phyloP scores from a whole-genome alignment of 1,140 invertebrate species.

The Idris sp. region DNA sequence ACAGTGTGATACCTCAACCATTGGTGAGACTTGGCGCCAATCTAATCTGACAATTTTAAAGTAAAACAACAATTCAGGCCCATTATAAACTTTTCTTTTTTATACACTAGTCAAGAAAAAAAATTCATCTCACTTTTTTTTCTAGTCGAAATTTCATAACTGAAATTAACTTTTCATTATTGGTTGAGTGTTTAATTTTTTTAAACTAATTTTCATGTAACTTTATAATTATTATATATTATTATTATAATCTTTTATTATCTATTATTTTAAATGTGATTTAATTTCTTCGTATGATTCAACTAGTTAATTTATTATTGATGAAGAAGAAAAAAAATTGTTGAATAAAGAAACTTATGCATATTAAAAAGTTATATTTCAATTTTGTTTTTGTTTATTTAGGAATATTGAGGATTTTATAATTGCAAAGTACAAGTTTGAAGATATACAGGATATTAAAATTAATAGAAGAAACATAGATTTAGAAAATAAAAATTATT shows the following conservation, averaged over 20 bases:
- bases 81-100: no score
- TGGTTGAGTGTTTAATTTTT: no score
- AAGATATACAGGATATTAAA: conserved; percentile 16
- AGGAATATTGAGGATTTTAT: conserved; percentile 16
- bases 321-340: conserved; percentile 4
- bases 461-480: conserved; percentile 12
- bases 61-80: neutral
- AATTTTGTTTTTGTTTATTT: conserved; percentile 18
- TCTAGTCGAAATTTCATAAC: no score
- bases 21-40: conserved; percentile 70
- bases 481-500: conserved; percentile 11
- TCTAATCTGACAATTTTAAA: conserved; percentile 26
- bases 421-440: conserved; percentile 23
- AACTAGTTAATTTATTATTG: neutral
- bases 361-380: conserved; percentile 1
- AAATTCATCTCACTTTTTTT: no score
- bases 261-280: no score
- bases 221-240: no score
- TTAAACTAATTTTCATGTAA: no score
- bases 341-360: conserved; percentile 1
- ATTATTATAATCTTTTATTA: no score
- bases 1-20: conserved; percentile 76
- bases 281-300: no score
- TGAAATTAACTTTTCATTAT: no score
- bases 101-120: neutral